Conservation (phyloP, 2,888 invertebrate species). For the Patella pellucida region DNA sequence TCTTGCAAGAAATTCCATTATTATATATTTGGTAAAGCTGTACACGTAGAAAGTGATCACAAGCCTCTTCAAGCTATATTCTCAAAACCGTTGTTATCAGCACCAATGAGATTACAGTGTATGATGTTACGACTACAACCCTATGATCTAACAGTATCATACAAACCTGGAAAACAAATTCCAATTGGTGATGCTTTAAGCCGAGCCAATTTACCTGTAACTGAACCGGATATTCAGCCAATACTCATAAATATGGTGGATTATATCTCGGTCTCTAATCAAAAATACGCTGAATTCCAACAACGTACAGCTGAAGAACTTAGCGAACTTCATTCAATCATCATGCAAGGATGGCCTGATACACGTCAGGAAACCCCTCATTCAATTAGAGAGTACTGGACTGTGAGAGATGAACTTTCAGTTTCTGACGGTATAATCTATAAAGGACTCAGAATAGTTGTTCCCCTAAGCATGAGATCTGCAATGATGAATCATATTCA, state of each 20-base stretch:
- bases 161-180: conserved; percentile 29
- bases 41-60: conserved; percentile 18
- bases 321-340: too few species aligned
- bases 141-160: conserved; percentile 21
- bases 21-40: background rate
- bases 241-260: conserved; percentile 22
- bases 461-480: too few species aligned
- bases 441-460: too few species aligned
- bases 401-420: too few species aligned
- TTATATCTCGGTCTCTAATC: conserved; percentile 15
- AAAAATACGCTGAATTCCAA: conserved; percentile 10
- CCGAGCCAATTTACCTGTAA: conserved; percentile 20
- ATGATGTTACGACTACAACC: too few species aligned
- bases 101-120: too few species aligned
- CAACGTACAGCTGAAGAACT: conserved; percentile 17
- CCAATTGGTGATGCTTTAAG: conserved; percentile 23
- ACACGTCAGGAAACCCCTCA: too few species aligned
- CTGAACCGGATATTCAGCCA: conserved; percentile 19
- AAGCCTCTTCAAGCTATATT: conserved; percentile 19
- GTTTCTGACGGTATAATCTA: too few species aligned
- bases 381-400: too few species aligned
- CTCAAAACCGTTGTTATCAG: conserved; percentile 13
- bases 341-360: too few species aligned
- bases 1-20: conserved; percentile 14
- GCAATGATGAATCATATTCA: too few species aligned